phyloP scores from a whole-genome alignment of 2,797 vertebrate species.

The Hirundo rustica region DNA sequence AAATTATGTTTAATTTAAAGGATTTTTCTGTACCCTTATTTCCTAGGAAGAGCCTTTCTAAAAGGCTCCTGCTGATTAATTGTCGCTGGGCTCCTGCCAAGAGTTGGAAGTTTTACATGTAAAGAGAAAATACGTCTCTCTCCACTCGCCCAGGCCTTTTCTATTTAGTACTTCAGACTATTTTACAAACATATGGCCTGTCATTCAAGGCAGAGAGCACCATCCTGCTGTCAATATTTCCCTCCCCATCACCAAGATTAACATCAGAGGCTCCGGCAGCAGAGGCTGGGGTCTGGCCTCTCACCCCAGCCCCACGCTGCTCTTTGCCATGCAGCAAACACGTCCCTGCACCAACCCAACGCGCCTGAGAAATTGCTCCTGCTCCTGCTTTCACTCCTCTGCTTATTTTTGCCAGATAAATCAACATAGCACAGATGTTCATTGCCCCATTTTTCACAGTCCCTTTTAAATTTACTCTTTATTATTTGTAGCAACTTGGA shows the following conservation, averaged over 20 bases:
- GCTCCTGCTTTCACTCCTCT: constrained; percentile 12
- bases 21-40: constrained; percentile 54
- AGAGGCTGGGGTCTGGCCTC: background rate
- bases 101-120: constrained; percentile 53
- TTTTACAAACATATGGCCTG: constrained; percentile 54
- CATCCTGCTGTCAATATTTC: constrained; percentile 61
- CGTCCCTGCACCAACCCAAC: background rate
- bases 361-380: background rate
- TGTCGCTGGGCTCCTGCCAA: constrained; percentile 61
- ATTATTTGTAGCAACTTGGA: constrained; percentile 46
- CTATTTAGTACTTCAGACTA: constrained; percentile 31
- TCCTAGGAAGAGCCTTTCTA: constrained; percentile 57
- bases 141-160: constrained; percentile 18
- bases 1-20: constrained; percentile 66
- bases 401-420: constrained; percentile 36
- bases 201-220: constrained; percentile 52
- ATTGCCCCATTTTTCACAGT: constrained; percentile 42
- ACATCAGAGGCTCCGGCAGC: background rate
- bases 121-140: constrained; percentile 41
- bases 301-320: background rate
- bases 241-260: constrained; percentile 56
- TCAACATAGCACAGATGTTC: constrained; percentile 23
- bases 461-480: constrained; percentile 43
- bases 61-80: constrained; percentile 65
- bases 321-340: constrained; percentile 28